Evolutionary conservation across 2,888 invertebrate genomes (phyloP), one percentile per base, ranked within the genome.

Genomic region (Apodemia duryi): DNA sequence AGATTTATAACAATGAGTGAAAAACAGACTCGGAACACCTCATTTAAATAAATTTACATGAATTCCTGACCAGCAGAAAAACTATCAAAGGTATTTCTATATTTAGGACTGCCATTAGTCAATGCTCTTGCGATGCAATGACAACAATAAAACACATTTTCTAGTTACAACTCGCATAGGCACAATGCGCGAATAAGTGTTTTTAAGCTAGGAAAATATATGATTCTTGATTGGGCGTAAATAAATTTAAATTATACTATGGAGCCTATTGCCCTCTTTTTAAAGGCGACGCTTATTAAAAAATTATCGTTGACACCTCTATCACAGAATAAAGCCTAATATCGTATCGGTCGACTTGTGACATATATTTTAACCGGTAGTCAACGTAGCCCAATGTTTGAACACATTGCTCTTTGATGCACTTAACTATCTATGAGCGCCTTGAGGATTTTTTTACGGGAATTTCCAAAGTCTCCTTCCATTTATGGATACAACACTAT

Each of bases 401-500:
- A 71, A 70, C 83, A 77, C 77, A 74, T 76, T 77, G 75, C 75
- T 77, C 79, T 83, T 82, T 80, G 65, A 62, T 66, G 67, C 63
- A 82, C 82, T 83, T 84, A 83, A 77, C 78, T 80, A 79, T 76
- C 77, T 78, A 80, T 77, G 81, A 81, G 82, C 83, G 75, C 78
- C 73, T 78, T 77, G 75, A 83, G 82, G 80, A 77, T 78, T 77
- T 73, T 76, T 72, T 81, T 81, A 81, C 88, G 90, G 91, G 90
- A 89, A 85, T 81, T 82, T 80, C 85, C 82, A 73, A 74, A 84
- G 73, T 76, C 82, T 78, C 86, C 90, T 91, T 91, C 91, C 91
- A 88, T 84, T 81, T 81, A 86, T 86, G 91, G 91, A 91, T 91
- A 91, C 91, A 91, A 91, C 91, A 91, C 91, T 88, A 83, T 81